Evolutionary conservation across 2,113 vertebrate species (phyloP).

Genomic region (Lepisosteus oculatus): DNA sequence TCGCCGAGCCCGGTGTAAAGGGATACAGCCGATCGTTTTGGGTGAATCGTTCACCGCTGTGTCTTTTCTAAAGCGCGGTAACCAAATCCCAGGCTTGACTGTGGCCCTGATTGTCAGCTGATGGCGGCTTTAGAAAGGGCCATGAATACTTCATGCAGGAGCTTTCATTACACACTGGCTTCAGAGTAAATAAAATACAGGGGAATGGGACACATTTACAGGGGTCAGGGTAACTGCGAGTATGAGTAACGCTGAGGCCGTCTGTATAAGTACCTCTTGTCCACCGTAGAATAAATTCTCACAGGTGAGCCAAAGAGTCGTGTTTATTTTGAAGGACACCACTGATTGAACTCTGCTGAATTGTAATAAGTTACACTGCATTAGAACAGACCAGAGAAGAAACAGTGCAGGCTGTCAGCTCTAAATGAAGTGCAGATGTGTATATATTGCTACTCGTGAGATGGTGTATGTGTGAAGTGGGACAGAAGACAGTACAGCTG

Average conservation of each 20-base stretch:
- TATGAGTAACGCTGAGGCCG: conserved; percentile 20
- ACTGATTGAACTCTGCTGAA: background rate
- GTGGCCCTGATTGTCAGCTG: conserved; percentile 37
- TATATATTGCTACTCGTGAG: too few species aligned
- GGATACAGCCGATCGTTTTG: conserved; percentile 7
- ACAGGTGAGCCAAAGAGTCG: background rate
- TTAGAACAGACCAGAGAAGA: too few species aligned
- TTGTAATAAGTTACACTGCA: background rate
- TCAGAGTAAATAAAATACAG: conserved; percentile 62
- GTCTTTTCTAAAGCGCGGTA: conserved; percentile 17
- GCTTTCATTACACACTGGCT: conserved; percentile 61
- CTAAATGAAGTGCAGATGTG: too few species aligned
- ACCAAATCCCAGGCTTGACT: conserved; percentile 48
- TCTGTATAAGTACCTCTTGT: conserved; percentile 14
- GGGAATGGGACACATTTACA: conserved; percentile 59
- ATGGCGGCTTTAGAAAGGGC: conserved; percentile 44
- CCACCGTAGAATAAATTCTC: conserved; percentile 17
- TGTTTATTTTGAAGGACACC: background rate
- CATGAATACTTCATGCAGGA: conserved; percentile 70
- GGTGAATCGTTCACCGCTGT: conserved; percentile 5
- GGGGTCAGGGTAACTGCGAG: conserved; percentile 56
- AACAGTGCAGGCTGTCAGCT: too few species aligned
- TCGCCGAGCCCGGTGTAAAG: conserved; percentile 3
- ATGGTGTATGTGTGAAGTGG: too few species aligned
- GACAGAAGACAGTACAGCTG: too few species aligned